Conservation (phyloP, 2,888 invertebrate species). For the Iselma pallidipennis region DNA sequence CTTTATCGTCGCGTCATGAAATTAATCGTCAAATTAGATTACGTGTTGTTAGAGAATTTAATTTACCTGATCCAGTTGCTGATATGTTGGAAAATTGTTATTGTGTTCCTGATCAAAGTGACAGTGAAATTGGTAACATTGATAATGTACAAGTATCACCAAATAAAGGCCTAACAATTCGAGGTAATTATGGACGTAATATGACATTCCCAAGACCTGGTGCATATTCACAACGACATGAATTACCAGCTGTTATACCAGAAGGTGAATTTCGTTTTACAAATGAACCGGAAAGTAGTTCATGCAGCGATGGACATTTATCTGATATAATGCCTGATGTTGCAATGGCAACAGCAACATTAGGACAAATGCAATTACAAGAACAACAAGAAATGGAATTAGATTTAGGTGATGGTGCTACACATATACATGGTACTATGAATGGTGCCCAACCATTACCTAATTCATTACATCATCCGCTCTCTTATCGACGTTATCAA, state of each 20-base stretch:
- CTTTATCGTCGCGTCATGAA: conserved; percentile 75
- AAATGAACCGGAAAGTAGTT: conserved; percentile 59
- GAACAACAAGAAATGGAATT: conserved; percentile 71
- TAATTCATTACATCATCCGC: conserved; percentile 44
- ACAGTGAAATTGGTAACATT: conserved; percentile 45
- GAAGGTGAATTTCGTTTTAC: conserved; percentile 61
- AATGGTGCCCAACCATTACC: conserved; percentile 40
- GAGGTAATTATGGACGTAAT: conserved; percentile 62
- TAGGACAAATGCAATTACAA: conserved; percentile 68
- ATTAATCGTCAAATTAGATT: conserved; percentile 79
- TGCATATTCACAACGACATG: conserved; percentile 60
- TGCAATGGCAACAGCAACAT: conserved; percentile 84
- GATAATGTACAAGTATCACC: conserved; percentile 54
- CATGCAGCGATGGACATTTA: conserved; percentile 70
- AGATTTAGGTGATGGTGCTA: conserved; percentile 84
- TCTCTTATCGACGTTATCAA: conserved; percentile 47
- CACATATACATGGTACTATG: conserved; percentile 60
- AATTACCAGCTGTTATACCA: conserved; percentile 67
- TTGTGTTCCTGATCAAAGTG: conserved; percentile 50
- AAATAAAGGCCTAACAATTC: conserved; percentile 43
- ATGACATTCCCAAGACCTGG: conserved; percentile 65
- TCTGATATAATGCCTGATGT: conserved; percentile 90
- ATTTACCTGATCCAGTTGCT: conserved; percentile 86
- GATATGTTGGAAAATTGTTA: conserved; percentile 69
- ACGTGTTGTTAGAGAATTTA: conserved; percentile 91